Conservation (phyloP, 2,113 vertebrate genomes). For the Panurus biarmicus region DNA sequence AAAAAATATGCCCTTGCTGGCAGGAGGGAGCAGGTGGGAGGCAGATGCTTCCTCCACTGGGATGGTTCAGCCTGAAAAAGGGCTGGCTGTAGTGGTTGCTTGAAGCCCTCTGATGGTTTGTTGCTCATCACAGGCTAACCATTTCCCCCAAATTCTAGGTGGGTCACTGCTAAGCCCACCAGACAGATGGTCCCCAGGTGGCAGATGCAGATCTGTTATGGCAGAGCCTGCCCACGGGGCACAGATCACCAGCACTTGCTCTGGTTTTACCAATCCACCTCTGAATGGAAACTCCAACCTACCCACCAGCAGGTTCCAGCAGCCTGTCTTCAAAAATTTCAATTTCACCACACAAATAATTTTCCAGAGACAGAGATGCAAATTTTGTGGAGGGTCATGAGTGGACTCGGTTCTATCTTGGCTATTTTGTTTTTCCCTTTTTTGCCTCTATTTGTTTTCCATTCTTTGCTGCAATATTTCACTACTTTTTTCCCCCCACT, state of each 20-base stretch:
- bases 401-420: background rate
- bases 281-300: background rate
- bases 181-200: background rate
- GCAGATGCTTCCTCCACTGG: background rate
- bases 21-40: background rate
- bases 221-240: rapidly evolving
- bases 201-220: background rate
- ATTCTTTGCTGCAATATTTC: background rate
- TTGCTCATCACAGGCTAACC: background rate
- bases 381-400: background rate
- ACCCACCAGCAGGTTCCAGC: rapidly evolving
- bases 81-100: background rate
- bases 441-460: background rate
- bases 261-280: background rate
- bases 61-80: background rate
- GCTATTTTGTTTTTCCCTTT: background rate
- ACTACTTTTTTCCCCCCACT: background rate
- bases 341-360: background rate
- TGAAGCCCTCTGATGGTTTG: background rate
- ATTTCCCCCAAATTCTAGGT: background rate
- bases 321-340: background rate
- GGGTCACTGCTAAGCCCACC: background rate
- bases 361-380: background rate
- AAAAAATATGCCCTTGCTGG: background rate
- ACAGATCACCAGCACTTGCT: background rate